These are phyloP conservation scores for Enteromius trimaculatus DNA, from an alignment of 2,797 vertebrate genomes.

Conservation along the genomic window DNA sequence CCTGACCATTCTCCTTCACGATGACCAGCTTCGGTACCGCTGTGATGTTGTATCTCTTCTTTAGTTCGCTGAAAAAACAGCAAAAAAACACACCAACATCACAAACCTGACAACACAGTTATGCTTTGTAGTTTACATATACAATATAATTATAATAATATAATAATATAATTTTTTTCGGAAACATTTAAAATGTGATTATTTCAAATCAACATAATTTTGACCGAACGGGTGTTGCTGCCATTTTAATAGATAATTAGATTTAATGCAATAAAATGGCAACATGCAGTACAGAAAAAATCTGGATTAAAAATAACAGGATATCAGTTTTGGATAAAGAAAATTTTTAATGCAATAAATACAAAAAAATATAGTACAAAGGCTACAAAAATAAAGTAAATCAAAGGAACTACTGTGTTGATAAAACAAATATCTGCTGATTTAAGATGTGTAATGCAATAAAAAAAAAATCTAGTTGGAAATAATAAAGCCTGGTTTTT, in stretches of 20 bases:
- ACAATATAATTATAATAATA: no score
- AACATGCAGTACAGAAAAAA: not conserved
- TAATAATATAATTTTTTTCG: no score
- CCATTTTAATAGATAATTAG: not conserved
- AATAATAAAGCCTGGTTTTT: not conserved
- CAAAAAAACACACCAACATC: not conserved
- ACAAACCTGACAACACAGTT: not conserved
- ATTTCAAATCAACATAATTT: not conserved
- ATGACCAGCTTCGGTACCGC: constrained; percentile 92
- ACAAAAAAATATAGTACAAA: not conserved
- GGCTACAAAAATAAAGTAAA: not conserved
- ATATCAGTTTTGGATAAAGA: not conserved
- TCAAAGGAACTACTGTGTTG: not conserved
- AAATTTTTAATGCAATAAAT: not conserved
- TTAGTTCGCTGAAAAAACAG: constrained; percentile 88
- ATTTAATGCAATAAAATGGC: not conserved
- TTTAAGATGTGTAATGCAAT: not conserved
- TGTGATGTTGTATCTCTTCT: constrained; percentile 90
- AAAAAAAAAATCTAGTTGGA: not conserved
- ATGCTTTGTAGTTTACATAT: not conserved
- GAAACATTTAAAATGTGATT: not conserved
- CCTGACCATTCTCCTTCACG: constrained; percentile 90
- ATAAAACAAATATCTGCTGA: not conserved
- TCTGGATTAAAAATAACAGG: not conserved
- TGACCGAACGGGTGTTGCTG: not conserved